Conservation (phyloP, 2,113 vertebrate species). For the human (Homo sapiens) region DNA sequence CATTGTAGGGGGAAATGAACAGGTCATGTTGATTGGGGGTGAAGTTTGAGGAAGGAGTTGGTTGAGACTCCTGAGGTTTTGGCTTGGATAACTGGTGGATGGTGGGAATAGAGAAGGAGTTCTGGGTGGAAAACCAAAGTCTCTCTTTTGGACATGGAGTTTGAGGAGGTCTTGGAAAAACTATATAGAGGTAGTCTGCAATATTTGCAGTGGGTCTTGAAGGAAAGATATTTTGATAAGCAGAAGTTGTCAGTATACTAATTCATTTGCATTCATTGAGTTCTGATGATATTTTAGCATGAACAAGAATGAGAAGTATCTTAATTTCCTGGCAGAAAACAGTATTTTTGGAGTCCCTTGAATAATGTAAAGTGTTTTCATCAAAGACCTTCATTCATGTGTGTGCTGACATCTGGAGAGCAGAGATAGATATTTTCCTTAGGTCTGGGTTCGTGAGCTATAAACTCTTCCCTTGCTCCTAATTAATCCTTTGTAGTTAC, state of each 20-base stretch:
- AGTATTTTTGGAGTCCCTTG: conserved; percentile 66
- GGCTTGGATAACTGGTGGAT: background rate
- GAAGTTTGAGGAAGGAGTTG: background rate
- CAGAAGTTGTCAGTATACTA: background rate
- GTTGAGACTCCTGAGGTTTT: background rate
- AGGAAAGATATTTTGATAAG: conserved; percentile 8
- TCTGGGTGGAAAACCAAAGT: background rate
- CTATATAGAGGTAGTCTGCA: background rate
- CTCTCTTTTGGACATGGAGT: background rate
- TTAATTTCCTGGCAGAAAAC: conserved; percentile 42
- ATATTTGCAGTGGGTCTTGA: background rate
- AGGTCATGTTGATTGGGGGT: background rate
- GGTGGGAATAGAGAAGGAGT: background rate
- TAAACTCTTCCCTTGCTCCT: conserved; percentile 85
- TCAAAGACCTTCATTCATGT: conserved; percentile 74
- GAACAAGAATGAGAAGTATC: background rate
- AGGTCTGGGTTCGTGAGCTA: conserved; percentile 77
- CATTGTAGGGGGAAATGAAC: accelerated
- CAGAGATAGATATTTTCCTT: conserved; percentile 83
- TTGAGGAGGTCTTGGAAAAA: background rate
- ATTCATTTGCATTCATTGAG: conserved; percentile 21
- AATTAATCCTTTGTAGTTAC: conserved; percentile 95
- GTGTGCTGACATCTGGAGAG: conserved; percentile 82
- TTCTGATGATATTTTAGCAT: conserved; percentile 26
- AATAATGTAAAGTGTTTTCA: conserved; percentile 72